Evolutionary conservation across 2,888 invertebrate genomes (phyloP), one percentile per base, ranked within the genome.

Genomic region (Ennomos fuscantarius): DNA sequence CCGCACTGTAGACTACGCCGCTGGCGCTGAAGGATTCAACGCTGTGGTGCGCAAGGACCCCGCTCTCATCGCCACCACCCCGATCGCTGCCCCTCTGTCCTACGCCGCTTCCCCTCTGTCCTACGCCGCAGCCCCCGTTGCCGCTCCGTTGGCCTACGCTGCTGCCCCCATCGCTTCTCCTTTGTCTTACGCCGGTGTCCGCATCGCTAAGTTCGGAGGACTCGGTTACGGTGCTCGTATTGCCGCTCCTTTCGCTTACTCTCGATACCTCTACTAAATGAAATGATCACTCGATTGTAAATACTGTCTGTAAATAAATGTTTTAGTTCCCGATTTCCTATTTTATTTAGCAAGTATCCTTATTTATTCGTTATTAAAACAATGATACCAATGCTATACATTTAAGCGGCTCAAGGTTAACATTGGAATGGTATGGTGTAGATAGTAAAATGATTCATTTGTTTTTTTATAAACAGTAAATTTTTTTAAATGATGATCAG

Each of bases 1-100:
- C 60, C 87, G 93, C 62, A 90, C 86, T 32, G 93, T 93, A 1
- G 93, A 93, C 79, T 93, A 93, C 79, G 89, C 89, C 13, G 91
- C 93, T 12, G 93, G 92, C 47, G 84, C 87, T 60, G 82, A 77
- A 58, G 93, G 93, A 9, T 93, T 93, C 84, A 93, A 93, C 82
- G 93, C 93, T 44, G 85, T 93, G 42, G 93, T 93, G 0, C 89
- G 87, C 77, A 91, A 87, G 67, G 92, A 90, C 77, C 82, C 84
- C 10, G 82, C 78, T 0, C 56, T 83, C 45, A 68, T 82, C 55
- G 73, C 80, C 41, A 73, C 79, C 39, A 66, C 75, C 32, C 63
- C 70, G 35, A 54, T 72, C 49, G 59, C 67, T 12, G 78, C 79
- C 1, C 54, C 60, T 9, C 49, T 67, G 32, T 59, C 65, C 10